Conservation (phyloP, 2,888 invertebrate genomes). For the Metopia argyrocephala region DNA sequence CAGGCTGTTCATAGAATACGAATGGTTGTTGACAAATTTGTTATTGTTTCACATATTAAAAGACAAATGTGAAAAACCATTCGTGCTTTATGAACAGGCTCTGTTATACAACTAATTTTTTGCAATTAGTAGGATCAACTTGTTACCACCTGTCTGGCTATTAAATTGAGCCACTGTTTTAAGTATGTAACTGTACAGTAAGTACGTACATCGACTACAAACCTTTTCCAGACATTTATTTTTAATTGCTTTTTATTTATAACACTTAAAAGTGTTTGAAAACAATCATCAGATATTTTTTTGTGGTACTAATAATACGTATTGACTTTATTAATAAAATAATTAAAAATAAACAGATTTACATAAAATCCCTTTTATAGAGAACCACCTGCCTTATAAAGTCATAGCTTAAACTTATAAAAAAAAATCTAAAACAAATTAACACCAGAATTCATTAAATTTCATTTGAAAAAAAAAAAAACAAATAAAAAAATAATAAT, state of each 20-base stretch:
- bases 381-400: conserved; percentile 59
- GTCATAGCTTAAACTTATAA: background rate
- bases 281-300: background rate
- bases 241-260: conserved; percentile 5
- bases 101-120: too few relatives aligned
- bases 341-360: conserved; percentile 34
- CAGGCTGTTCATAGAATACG: too few relatives aligned
- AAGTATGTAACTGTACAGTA: conserved; percentile 24
- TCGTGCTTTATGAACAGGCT: too few relatives aligned
- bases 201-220: too few relatives aligned
- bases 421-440: conserved; percentile 18
- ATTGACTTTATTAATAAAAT: background rate
- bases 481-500: conserved; percentile 19
- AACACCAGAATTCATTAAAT: background rate
- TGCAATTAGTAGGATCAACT: too few relatives aligned
- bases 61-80: too few relatives aligned
- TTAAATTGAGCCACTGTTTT: background rate
- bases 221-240: conserved; percentile 2
- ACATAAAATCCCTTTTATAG: conserved; percentile 47
- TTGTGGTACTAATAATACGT: too few relatives aligned
- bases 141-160: background rate
- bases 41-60: too few relatives aligned
- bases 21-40: too few relatives aligned
- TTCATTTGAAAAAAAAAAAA: background rate
- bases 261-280: too few relatives aligned